A percentile compares a stretch with the other conserved stretches of the same genome.
phyloP scores from a whole-genome alignment of 1,140 invertebrate genomes.

The Hyposmocoma kahamanoa region DNA sequence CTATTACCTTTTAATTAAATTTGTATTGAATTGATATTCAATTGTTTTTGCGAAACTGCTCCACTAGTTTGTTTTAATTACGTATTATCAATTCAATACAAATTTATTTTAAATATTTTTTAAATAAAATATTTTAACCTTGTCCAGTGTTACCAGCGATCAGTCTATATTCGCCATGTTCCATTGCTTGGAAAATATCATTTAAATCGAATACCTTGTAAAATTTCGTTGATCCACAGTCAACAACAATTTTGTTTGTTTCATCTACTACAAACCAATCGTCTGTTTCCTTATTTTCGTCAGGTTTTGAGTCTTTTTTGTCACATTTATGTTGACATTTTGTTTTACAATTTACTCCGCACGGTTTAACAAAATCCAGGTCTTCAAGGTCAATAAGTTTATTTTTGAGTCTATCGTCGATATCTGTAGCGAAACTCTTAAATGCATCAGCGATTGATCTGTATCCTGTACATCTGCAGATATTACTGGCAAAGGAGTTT shows the following conservation, averaged over 20 bases:
- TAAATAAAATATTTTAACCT: conserved; percentile 61
- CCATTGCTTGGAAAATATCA: conserved; percentile 48
- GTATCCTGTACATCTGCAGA: conserved; percentile 92
- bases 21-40: no score
- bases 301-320: conserved; percentile 6
- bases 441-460: conserved; percentile 87
- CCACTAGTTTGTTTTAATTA: no score
- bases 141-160: conserved; percentile 82
- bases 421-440: conserved; percentile 41
- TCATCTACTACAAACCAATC: conserved; percentile 43
- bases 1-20: no score
- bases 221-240: conserved; percentile 56
- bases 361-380: conserved; percentile 31
- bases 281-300: conserved; percentile 12
- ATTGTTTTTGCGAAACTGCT: no score
- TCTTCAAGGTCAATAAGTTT: conserved; percentile 73
- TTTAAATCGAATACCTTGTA: conserved; percentile 72
- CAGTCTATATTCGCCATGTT: conserved; percentile 50
- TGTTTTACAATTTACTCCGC: conserved; percentile 32
- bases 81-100: no score
- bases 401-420: conserved; percentile 21
- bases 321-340: conserved; percentile 24
- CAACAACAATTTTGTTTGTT: conserved; percentile 27
- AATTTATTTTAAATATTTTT: no score
- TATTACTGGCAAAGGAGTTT: conserved; percentile 86